Evolutionary conservation across 2,797 vertebrate species (phyloP), one percentile per base, ranked within the genome.

Genomic region (Miichthys miiuy): DNA sequence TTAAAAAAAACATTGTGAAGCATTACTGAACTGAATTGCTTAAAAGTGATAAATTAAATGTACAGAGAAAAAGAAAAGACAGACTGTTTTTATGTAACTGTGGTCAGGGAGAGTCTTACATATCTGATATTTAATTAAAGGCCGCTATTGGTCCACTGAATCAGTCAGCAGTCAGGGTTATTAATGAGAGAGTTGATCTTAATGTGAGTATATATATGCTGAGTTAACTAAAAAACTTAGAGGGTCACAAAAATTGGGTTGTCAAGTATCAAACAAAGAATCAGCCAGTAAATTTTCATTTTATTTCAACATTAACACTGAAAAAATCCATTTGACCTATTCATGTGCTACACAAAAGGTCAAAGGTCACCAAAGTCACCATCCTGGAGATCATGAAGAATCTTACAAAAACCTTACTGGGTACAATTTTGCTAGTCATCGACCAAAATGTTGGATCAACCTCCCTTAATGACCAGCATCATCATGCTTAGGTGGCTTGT

Each of bases 91-190:
- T 73, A n/a, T 57, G 6, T 14, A 8, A 6, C 14, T 30, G 13
- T 23, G 16, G 10, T 34, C 72, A 56, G 13, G 51, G 13, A 41
- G 13, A 62, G 23, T 56, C 4, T 62, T 38, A 46, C 34, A 18
- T 51, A 30, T 62, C 6, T 38, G 46, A 68, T 67, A 51, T 70
- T 70, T 30, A 20, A 44, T 38, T 30, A 48, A 74, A 69, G 51
- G 11, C 21, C 50, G 20, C 5, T 23, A 34, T 10, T 21, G 56
- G 44, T 60, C 50, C 25, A 38, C 13, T 38, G 13, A 51, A 60
- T 21, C 11, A 27, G 7, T 17, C 21, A 55, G 6, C 6, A 30
- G 34, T 34, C 34, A 51, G 12, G 14, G 17, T 55, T 8, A 62
- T 68, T 47, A 13, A 50, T n/a, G 9, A 63, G 41, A 41, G 3